Conservation (phyloP, 2,113 vertebrate species). For the Dendrocopos noguchii region DNA sequence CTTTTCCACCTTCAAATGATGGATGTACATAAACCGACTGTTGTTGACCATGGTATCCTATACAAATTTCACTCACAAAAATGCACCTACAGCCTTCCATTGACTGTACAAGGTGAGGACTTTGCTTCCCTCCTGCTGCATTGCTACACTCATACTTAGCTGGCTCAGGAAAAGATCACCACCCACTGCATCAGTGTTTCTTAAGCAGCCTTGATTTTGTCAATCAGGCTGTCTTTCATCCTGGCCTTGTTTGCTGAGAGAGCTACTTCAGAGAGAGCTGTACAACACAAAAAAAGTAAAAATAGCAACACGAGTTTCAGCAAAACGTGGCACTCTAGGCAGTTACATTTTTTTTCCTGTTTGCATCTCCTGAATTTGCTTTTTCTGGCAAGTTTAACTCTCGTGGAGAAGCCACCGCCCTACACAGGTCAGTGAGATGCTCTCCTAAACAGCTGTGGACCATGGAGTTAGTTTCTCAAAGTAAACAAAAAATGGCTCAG, state of each 20-base stretch:
- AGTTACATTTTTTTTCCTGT: background rate
- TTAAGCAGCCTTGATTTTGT: constrained; percentile 44
- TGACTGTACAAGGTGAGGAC: background rate
- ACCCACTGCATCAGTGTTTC: constrained; percentile 21
- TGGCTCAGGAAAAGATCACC: constrained; percentile 2
- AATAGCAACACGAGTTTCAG: constrained; percentile 50
- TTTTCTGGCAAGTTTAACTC: background rate
- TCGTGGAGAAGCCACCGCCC: background rate
- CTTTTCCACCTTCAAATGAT: background rate
- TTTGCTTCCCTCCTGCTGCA: background rate
- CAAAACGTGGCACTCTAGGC: constrained; percentile 6
- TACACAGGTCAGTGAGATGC: background rate
- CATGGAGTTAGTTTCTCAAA: background rate
- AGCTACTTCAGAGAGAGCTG: constrained; percentile 35
- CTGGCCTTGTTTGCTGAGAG: constrained; percentile 49
- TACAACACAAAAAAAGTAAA: constrained; percentile 42
- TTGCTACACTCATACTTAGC: background rate
- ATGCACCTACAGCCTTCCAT: background rate
- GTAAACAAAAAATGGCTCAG: background rate
- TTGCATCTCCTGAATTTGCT: constrained; percentile 26
- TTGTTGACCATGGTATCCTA: background rate
- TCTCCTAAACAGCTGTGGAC: background rate
- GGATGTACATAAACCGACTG: background rate
- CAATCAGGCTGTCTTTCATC: constrained; percentile 62
- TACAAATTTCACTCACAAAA: background rate